These are phyloP conservation scores for Parochlus steinenii DNA, from an alignment of 2,888 invertebrate genomes.

Conservation along the genomic window DNA sequence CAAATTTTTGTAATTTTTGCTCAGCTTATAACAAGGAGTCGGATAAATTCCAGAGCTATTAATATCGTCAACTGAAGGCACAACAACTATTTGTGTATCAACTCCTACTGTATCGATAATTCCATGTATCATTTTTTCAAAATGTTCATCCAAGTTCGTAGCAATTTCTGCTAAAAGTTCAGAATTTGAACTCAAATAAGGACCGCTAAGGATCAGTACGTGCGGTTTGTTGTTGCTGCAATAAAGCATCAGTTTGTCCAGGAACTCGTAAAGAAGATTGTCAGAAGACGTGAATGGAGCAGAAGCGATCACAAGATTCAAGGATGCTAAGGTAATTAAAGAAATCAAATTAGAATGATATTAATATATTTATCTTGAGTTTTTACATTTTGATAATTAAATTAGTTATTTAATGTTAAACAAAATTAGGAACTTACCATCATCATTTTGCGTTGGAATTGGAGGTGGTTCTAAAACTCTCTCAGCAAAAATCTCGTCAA, in stretches of 20 bases:
- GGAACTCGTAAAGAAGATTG: constrained; percentile 61
- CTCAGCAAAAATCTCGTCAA: constrained; percentile 44
- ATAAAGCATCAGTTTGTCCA: constrained; percentile 56
- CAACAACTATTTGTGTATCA: constrained; percentile 53
- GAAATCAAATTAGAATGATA: constrained; percentile 8
- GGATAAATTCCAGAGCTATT: constrained; percentile 70
- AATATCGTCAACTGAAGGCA: constrained; percentile 60
- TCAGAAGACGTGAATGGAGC: constrained; percentile 73
- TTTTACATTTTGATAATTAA: too few species aligned
- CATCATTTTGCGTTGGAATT: constrained; percentile 29
- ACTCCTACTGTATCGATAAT: constrained; percentile 44
- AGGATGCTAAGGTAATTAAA: constrained; percentile 31
- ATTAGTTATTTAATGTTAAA: background rate
- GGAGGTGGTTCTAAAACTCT: constrained; percentile 30
- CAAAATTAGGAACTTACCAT: constrained; percentile 5
- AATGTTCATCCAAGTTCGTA: constrained; percentile 55
- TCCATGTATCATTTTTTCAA: constrained; percentile 50
- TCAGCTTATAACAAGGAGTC: constrained; percentile 53
- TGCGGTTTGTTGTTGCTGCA: constrained; percentile 55
- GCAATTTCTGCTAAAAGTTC: constrained; percentile 42
- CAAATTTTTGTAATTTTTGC: constrained; percentile 41
- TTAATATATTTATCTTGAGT: background rate
- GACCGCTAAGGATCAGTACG: constrained; percentile 66
- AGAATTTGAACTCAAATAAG: constrained; percentile 62
- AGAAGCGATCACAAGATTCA: constrained; percentile 56